phyloP scores from a whole-genome alignment of 2,113 vertebrate species.

The Brachyhypopomus occidentalis region DNA sequence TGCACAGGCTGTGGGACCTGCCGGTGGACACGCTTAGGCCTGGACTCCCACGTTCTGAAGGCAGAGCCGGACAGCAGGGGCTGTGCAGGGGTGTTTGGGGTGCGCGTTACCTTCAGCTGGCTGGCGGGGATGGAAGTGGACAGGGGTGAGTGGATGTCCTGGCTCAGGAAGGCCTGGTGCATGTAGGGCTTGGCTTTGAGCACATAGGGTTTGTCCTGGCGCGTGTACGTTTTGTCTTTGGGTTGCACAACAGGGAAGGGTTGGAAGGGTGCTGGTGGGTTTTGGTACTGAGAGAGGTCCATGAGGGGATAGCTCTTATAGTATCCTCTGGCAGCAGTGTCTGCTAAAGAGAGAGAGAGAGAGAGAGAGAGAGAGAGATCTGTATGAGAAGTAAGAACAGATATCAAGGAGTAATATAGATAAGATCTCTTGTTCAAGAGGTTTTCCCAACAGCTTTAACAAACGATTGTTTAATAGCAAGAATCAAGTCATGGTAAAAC shows the following conservation, averaged over 20 bases:
- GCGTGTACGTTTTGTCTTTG: constrained; percentile 75
- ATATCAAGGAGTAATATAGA: too few relatives aligned
- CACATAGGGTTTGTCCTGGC: constrained; percentile 69
- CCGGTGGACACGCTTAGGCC: constrained; percentile 65
- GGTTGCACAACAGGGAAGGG: constrained; percentile 58
- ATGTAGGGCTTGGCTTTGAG: constrained; percentile 70
- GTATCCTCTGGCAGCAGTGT: constrained; percentile 77
- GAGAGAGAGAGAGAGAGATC: neutral
- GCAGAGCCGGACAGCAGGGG: constrained; percentile 67
- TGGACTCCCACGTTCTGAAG: constrained; percentile 78
- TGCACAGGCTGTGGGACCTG: constrained; percentile 71
- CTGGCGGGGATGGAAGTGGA: constrained; percentile 72
- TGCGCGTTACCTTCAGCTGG: constrained; percentile 73
- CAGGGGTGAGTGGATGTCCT: constrained; percentile 73
- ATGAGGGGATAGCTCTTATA: constrained; percentile 81
- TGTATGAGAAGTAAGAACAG: neutral
- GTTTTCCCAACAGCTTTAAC: too few relatives aligned
- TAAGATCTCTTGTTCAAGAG: too few relatives aligned
- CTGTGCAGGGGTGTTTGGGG: constrained; percentile 73
- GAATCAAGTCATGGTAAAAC: too few relatives aligned
- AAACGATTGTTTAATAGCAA: too few relatives aligned
- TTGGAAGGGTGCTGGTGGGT: constrained; percentile 70
- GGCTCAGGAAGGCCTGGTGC: constrained; percentile 65
- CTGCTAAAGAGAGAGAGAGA: constrained; percentile 61
- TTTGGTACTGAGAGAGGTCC: constrained; percentile 75